These are phyloP conservation scores for Ceyx margarethae DNA, from an alignment of 2,113 vertebrate genomes.

Conservation along the genomic window DNA sequence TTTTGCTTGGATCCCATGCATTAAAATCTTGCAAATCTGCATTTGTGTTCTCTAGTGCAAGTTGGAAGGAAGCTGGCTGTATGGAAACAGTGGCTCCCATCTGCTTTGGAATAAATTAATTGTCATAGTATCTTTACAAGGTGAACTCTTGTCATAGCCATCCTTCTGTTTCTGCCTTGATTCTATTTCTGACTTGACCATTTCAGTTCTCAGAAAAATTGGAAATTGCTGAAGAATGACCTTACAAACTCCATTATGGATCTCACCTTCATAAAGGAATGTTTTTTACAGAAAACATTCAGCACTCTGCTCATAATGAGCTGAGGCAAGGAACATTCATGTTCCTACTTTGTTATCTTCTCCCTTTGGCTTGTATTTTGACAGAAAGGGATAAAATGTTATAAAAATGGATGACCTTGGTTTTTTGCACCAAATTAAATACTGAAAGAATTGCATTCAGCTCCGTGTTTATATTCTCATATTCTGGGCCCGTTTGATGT, in stretches of 20 bases:
- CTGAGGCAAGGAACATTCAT: background rate
- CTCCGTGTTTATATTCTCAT: background rate
- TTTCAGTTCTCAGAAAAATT: slow-evolving; percentile 38
- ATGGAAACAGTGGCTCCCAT: slow-evolving; percentile 63
- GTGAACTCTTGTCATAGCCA: slow-evolving; percentile 61
- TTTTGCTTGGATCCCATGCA: slow-evolving; percentile 50
- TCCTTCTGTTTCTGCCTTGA: slow-evolving; percentile 65
- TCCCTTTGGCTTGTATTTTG: background rate
- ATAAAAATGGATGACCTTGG: background rate
- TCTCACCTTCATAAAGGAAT: slow-evolving; percentile 11
- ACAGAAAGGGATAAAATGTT: background rate
- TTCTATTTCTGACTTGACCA: slow-evolving; percentile 58
- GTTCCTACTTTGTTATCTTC: background rate
- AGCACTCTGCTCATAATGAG: background rate
- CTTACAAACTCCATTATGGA: slow-evolving; percentile 36
- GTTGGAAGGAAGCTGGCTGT: slow-evolving; percentile 63
- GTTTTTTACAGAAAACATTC: slow-evolving; percentile 9
- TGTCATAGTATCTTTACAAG: slow-evolving; percentile 58
- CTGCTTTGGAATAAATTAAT: slow-evolving; percentile 71
- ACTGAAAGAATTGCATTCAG: background rate
- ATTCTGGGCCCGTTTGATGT: background rate
- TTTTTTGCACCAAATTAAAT: background rate
- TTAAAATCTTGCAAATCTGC: slow-evolving; percentile 41
- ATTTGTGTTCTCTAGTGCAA: slow-evolving; percentile 24
- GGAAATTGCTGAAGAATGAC: slow-evolving; percentile 46